These are phyloP conservation scores for Meles meles DNA, from an alignment of 2,113 vertebrate species.

Conservation along the genomic window DNA sequence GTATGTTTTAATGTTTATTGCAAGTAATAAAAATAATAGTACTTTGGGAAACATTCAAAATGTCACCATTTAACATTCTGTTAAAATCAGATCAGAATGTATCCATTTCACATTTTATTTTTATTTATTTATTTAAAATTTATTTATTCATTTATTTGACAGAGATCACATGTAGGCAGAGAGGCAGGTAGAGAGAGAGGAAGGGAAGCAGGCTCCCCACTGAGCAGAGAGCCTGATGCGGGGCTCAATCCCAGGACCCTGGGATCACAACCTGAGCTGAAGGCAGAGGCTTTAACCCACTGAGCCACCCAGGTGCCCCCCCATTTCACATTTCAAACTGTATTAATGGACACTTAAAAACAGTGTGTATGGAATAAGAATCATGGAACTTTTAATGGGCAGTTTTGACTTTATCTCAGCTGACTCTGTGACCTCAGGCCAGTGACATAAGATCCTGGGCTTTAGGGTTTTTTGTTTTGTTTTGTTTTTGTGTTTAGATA, in stretches of 20 bases:
- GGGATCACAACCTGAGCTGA: no score
- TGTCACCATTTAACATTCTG: background rate
- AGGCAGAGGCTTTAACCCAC: no score
- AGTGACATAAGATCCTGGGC: background rate
- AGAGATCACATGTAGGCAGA: no score
- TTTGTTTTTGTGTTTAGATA: background rate
- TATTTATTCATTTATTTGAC: no score
- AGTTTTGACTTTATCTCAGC: background rate
- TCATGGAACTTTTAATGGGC: background rate
- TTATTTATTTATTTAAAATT: no score
- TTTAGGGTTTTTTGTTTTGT: background rate
- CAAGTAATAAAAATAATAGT: background rate
- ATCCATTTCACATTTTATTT: background rate
- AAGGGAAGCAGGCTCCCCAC: no score
- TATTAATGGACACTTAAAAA: background rate
- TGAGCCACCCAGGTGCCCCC: no score
- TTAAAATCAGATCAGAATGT: background rate
- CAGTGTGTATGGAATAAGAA: background rate
- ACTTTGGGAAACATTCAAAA: conserved; percentile 20
- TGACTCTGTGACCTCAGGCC: background rate
- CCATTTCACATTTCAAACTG: background rate
- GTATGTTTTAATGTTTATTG: background rate
- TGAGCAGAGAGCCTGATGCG: no score
- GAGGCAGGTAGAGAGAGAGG: no score
- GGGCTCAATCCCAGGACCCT: no score